Evolutionary conservation across 1,140 invertebrate genomes (phyloP).

Genomic region (Bombus balteatus): DNA sequence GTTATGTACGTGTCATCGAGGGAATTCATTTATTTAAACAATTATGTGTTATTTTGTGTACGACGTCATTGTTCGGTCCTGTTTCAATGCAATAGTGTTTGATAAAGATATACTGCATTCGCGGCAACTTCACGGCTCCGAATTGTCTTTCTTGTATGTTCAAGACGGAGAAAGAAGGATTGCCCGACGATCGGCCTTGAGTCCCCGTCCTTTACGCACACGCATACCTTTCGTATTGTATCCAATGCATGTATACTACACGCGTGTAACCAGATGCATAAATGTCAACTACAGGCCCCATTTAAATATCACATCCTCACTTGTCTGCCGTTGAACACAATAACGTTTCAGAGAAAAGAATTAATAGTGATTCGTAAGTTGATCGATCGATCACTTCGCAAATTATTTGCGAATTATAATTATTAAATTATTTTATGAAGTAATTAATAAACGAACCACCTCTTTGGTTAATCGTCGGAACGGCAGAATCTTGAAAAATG

Average conservation of each 20-base stretch:
- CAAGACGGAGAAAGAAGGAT: conserved; percentile 63
- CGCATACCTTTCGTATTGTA: conserved; percentile 40
- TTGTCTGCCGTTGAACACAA: too few species aligned
- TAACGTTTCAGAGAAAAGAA: not conserved
- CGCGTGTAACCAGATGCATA: conserved; percentile 40
- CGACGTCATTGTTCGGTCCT: not conserved
- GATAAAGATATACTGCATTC: conserved; percentile 34
- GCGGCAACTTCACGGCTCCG: conserved; percentile 9
- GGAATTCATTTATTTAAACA: conserved; percentile 15
- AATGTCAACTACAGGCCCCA: conserved; percentile 25
- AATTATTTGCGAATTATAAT: not conserved
- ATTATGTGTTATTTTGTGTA: not conserved
- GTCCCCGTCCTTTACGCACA: conserved; percentile 68
- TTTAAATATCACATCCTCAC: conserved; percentile 11
- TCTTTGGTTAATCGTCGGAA: not conserved
- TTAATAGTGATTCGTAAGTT: not conserved
- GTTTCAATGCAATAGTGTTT: not conserved
- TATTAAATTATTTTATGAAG: too few species aligned
- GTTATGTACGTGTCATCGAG: not conserved
- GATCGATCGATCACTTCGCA: not conserved
- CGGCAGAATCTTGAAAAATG: not conserved
- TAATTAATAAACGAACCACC: not conserved
- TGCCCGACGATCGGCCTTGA: conserved; percentile 69
- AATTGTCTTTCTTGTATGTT: conserved; percentile 43
- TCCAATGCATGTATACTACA: conserved; percentile 30